Percentiles rank a stretch among this genome's conserved stretches.
These are phyloP conservation scores for Prionace glauca DNA, from an alignment of 2,797 vertebrate species.

Conservation along the genomic window DNA sequence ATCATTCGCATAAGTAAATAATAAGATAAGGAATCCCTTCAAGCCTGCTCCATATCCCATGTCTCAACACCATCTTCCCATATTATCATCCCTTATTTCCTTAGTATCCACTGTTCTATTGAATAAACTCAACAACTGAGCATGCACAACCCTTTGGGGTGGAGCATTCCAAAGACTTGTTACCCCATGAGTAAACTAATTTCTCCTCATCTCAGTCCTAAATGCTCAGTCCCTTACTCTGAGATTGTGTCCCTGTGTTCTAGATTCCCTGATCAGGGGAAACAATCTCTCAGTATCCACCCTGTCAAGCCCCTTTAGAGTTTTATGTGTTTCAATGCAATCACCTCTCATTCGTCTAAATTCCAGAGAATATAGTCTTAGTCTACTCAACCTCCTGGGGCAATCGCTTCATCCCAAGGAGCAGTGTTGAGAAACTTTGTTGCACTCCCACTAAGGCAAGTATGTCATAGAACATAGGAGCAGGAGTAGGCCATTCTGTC, in stretches of 20 bases:
- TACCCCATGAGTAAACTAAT: not conserved
- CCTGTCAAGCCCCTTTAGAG: not conserved
- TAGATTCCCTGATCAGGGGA: too few species aligned
- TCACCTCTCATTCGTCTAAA: not conserved
- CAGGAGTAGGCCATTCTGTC: too few species aligned
- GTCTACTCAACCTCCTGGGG: not conserved
- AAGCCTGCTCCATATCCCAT: not conserved
- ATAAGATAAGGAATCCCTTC: not conserved
- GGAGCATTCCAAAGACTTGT: not conserved
- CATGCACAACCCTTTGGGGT: not conserved
- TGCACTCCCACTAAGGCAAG: too few species aligned
- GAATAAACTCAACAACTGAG: not conserved
- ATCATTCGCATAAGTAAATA: not conserved
- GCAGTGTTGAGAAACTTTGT: not conserved
- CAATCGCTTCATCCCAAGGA: not conserved
- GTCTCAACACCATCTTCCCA: not conserved
- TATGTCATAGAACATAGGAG: too few species aligned
- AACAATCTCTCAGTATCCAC: too few species aligned
- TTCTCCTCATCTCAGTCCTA: not conserved
- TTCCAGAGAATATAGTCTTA: not conserved
- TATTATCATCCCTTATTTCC: not conserved
- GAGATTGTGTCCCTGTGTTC: not conserved
- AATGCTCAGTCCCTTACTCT: not conserved
- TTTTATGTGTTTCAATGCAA: not conserved
- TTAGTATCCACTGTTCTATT: not conserved